Evolutionary conservation across 2,113 vertebrate genomes (phyloP).

Genomic region (Ornithorhynchus anatinus): DNA sequence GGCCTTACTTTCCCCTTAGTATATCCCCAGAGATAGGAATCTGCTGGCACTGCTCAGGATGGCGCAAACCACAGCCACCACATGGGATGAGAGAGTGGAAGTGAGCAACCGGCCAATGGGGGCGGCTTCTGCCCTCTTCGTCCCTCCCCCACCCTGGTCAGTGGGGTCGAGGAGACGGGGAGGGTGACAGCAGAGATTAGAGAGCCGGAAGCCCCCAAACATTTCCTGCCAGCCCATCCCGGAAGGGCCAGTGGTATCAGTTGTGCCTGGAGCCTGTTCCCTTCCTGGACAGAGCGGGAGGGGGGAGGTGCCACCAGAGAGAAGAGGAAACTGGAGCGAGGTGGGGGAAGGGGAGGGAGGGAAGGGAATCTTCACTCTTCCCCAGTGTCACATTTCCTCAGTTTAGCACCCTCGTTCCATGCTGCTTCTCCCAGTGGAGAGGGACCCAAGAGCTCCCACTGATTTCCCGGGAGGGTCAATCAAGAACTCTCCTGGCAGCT

Average conservation of each 20-base stretch:
- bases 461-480: not conserved
- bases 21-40: no score
- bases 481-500: not conserved
- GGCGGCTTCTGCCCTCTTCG: not conserved
- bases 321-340: not conserved
- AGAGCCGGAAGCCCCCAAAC: slow-evolving; percentile 30
- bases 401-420: not conserved
- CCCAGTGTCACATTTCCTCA: not conserved
- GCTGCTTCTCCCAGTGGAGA: not conserved
- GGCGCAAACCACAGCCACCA: no score
- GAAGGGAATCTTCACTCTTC: not conserved
- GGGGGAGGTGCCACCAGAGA: not conserved
- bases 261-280: slow-evolving; percentile 31
- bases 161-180: slow-evolving; percentile 36
- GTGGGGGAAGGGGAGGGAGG: not conserved
- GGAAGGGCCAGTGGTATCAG: slow-evolving; percentile 65
- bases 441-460: not conserved
- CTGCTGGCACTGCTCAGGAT: no score
- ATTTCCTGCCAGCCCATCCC: slow-evolving; percentile 56
- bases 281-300: not conserved
- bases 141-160: not conserved
- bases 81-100: no score
- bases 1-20: no score
- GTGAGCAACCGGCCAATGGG: not conserved
- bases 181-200: slow-evolving; percentile 21